These are phyloP conservation scores for Xiphorhynchus elegans DNA, from an alignment of 2,113 vertebrate species.

Conservation along the genomic window DNA sequence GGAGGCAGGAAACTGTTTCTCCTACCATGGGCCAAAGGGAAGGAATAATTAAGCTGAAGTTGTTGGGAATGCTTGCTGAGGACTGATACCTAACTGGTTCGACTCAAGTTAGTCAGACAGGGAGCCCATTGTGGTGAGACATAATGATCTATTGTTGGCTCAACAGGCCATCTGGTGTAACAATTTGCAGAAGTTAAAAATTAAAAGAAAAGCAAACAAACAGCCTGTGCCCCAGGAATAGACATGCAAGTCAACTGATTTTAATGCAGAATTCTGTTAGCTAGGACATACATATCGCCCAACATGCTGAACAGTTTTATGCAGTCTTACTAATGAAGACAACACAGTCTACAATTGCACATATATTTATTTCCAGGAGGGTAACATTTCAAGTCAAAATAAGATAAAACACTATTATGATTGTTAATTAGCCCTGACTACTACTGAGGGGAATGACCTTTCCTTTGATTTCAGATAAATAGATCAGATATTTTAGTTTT, in stretches of 20 bases:
- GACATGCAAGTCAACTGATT: background rate
- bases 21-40: background rate
- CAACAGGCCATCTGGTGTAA: slow-evolving; percentile 44
- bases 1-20: background rate
- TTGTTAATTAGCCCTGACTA: background rate
- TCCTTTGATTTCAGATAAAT: background rate
- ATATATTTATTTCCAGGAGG: background rate
- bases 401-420: background rate
- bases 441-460: background rate
- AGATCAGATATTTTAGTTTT: background rate
- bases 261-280: background rate
- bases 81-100: background rate
- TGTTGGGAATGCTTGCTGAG: background rate
- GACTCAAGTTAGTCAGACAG: background rate
- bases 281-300: background rate
- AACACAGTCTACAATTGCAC: background rate
- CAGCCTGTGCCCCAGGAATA: slow-evolving; percentile 1
- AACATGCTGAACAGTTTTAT: background rate
- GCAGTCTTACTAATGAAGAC: background rate
- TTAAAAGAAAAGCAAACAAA: background rate
- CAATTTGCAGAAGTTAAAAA: slow-evolving; percentile 24
- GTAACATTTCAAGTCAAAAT: background rate
- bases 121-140: background rate
- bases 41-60: slow-evolving; percentile 12
- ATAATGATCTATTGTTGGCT: slow-evolving; percentile 29